Evolutionary conservation across 2,888 invertebrate genomes (phyloP).

Genomic region (Apotomis betuletana): DNA sequence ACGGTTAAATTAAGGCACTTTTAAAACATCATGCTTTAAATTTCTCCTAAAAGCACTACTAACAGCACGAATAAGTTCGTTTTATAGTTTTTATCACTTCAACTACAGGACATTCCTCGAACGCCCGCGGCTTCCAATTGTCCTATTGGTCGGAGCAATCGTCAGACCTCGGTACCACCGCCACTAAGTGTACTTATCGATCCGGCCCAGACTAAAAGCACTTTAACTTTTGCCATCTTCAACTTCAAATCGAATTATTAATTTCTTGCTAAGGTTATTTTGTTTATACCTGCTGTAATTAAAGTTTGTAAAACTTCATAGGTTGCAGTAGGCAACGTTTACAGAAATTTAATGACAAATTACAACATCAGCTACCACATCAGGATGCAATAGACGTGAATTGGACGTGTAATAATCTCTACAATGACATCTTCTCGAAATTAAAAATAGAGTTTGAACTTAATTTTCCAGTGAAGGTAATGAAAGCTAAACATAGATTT

Average conservation of each 20-base stretch:
- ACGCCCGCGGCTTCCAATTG: not conserved
- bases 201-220: conserved; percentile 8
- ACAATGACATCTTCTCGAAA: no score
- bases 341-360: no score
- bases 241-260: conserved; percentile 29
- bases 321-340: no score
- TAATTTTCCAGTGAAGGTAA: no score
- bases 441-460: no score
- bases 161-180: not conserved
- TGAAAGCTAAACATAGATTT: no score
- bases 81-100: not conserved
- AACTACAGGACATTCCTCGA: not conserved
- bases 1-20: no score
- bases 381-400: no score
- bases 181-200: not conserved
- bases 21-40: no score
- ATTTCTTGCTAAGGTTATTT: conserved; percentile 5
- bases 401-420: no score
- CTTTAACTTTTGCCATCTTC: conserved; percentile 24
- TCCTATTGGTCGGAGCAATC: not conserved
- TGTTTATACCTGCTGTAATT: conserved; percentile 5
- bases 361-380: no score
- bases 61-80: not conserved
- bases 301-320: not conserved
- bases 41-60: no score